Percentiles rank a stretch among this genome's conserved stretches.
Conservation (phyloP, 1,140 invertebrate genomes). For the Chionoecetes opilio region DNA sequence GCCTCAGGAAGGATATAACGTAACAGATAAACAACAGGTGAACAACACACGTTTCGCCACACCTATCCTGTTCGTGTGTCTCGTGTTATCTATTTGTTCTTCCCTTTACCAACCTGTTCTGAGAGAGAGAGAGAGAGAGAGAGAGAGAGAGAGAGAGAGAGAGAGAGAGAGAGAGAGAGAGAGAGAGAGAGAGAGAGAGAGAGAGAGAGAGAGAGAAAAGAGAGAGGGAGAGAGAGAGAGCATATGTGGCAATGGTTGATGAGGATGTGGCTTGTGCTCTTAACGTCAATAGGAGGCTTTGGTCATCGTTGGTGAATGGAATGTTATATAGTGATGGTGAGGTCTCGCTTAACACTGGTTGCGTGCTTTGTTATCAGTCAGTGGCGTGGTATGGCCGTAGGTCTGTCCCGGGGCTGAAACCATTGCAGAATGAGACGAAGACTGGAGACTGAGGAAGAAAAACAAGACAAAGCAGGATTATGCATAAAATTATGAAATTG, state of each 20-base stretch:
- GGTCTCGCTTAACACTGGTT: neutral
- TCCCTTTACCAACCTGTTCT: neutral
- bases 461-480: too few species aligned
- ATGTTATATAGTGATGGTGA: neutral
- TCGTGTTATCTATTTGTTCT: neutral
- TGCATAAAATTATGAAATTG: neutral
- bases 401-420: too few species aligned
- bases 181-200: neutral
- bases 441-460: neutral
- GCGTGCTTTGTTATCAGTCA: neutral
- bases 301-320: neutral
- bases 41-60: neutral
- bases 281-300: neutral
- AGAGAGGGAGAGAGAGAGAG: neutral
- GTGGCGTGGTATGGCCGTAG: neutral
- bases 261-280: neutral
- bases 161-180: slow-evolving; percentile 33
- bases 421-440: too few species aligned
- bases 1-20: neutral
- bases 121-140: neutral
- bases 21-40: neutral
- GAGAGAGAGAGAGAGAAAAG: neutral
- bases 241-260: neutral
- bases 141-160: neutral
- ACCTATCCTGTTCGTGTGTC: neutral